Evolutionary conservation across 2,888 invertebrate species (phyloP).

Genomic region (Troides oblongomaculatus): DNA sequence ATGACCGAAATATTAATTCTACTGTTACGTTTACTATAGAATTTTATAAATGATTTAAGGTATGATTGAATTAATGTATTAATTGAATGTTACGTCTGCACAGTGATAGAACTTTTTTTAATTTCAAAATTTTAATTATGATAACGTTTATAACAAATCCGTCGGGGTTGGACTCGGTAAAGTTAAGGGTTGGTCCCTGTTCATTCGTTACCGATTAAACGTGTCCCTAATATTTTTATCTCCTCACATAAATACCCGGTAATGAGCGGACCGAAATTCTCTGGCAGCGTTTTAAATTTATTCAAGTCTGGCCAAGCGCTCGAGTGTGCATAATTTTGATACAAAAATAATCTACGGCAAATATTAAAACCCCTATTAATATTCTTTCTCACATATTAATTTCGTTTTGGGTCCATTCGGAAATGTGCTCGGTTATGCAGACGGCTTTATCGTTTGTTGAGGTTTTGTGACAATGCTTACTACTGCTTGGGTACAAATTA

Average conservation of each 20-base stretch:
- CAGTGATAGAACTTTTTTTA: not conserved
- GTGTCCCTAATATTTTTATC: conserved; percentile 80
- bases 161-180: conserved; percentile 28
- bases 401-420: conserved; percentile 30
- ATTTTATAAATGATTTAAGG: too few relatives aligned
- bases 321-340: conserved; percentile 79
- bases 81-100: too few relatives aligned
- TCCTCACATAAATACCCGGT: conserved; percentile 76
- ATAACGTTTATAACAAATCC: conserved; percentile 30
- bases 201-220: conserved; percentile 76
- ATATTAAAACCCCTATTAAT: conserved; percentile 69
- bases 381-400: conserved; percentile 37
- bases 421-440: conserved; percentile 24
- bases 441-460: conserved; percentile 28
- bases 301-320: conserved; percentile 68
- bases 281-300: conserved; percentile 71
- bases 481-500: conserved; percentile 34
- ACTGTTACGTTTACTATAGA: too few relatives aligned
- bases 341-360: conserved; percentile 73
- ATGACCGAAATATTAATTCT: too few relatives aligned
- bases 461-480: conserved; percentile 18
- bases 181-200: conserved; percentile 47
- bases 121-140: conserved; percentile 12
- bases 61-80: too few relatives aligned
- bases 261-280: conserved; percentile 75